Evolutionary conservation across 2,113 vertebrate genomes (phyloP), one percentile per base, ranked within the genome.

Genomic region (Cardinalis cardinalis): DNA sequence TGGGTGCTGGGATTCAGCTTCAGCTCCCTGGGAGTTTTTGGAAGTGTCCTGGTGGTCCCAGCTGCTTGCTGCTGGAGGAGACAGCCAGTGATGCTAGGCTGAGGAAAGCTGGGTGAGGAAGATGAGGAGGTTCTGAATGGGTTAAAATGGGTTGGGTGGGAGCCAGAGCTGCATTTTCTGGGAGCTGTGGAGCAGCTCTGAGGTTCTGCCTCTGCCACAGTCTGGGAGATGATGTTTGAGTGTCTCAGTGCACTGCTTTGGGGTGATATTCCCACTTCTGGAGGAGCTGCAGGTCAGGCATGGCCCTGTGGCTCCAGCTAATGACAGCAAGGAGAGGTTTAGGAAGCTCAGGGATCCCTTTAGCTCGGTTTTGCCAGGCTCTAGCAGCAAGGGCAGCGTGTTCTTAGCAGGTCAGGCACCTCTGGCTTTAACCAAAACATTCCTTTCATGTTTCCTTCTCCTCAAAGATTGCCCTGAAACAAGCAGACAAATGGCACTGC

Each of bases 131-230:
- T 66, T 21, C 49, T n/a, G 46, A 26, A 32, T 0, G 1, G 66
- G 46, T 68, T 85, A 26, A 64, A 52, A 40, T 11, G 55, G 18
- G 2, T 21, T 1, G 73, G 51, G 31, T 18, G 52, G 21, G 25
- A 51, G 44, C 68, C 58, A 55, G 69, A 68, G 43, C 63, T 48
- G 76, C 73, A 36, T 36, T 43, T 34, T 12, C 18, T 6, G 7
- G 38, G 43, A 53, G 20, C 63, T 75, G 34, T 1, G 5, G 77
- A 73, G 81, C 60, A 28, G 59, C 1, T 60, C 49, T 59, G 2
- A 3, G 36, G 32, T 49, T 4, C 4, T 3, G 19, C 26, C 28
- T 26, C 5, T 1, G 5, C 40, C 2, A 0, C 3, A 0, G 36
- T 14, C 26, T 18, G 25, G 65, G 3, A 32, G 34, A 0, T 31